Base-by-base conservation (phyloP, 2,113 vertebrate species). In the Megatriorchis doriae region DNA sequence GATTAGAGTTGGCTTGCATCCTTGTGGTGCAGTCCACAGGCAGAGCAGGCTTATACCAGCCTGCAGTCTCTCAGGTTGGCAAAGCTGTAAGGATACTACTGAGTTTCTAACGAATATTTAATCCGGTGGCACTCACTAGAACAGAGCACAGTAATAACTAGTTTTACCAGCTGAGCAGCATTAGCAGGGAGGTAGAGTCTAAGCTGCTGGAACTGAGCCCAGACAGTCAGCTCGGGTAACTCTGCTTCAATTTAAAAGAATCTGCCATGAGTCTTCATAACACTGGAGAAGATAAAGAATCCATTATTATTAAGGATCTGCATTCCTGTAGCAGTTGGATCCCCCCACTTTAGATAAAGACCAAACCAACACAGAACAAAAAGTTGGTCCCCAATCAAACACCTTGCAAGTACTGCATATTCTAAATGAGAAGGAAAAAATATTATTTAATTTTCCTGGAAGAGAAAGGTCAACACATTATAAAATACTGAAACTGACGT, bases 141-240 rank as follows among this genome's bases (percentile, higher is more conserved):
- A 90, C 66, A 67, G 61, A 90, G 93, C 70, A 59, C 88, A 55
- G 86, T 68, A 92, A 95, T 94, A 92, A 72, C 91, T 45, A 61
- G 71, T 78, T 94, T 95, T 95, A 88, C 82, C 91, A 90, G 56
- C 79, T 95, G 80, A 96, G 89, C 70, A 90, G 86, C 71, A 86
- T 94, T 94, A 92, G 62, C 89, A 68, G 56, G 40, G 91, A 80
- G 86, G 92, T 86, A 85, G 47, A 95, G 52, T 32, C 71, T 77
- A 80, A 94, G 82, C 89, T 92, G 66, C 83, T 95, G 93, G 95
- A 96, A 91, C 89, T 86, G 89, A 95, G 83, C 75, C 91, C 91
- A 88, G 89, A 56, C 45, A 73, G 48, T 78, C 20, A 8, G 25
- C 67, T 83, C 43, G 8, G 7, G 52, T 23, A 77, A 82, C 13